Conservation (phyloP, 2,888 invertebrate species). For the Coelopa pilipes region DNA sequence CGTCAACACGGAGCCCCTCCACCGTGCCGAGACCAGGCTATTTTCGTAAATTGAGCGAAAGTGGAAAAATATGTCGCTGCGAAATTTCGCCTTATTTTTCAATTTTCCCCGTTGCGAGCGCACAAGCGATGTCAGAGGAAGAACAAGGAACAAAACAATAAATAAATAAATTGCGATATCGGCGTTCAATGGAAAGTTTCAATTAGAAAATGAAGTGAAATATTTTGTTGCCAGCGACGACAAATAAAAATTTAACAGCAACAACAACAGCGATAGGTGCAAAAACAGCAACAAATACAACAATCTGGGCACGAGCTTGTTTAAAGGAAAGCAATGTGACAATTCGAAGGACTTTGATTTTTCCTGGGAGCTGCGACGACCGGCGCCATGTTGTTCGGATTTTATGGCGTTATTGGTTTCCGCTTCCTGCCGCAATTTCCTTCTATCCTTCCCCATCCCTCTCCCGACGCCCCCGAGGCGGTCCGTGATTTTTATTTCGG, state of each 20-base stretch:
- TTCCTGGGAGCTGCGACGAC: not conserved
- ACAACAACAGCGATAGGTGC: too few species aligned
- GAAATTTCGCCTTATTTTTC: not conserved
- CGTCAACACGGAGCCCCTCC: not conserved
- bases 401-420: slow-evolving; percentile 11
- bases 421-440: slow-evolving; percentile 20
- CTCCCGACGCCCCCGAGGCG: not conserved
- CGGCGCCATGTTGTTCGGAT: slow-evolving; percentile 1
- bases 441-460: not conserved
- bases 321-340: not conserved
- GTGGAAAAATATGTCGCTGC: not conserved
- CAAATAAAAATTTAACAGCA: too few species aligned
- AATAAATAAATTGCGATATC: not conserved
- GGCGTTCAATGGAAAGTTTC: not conserved
- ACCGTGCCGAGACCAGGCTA: not conserved
- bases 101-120: too few species aligned
- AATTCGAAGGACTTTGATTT: not conserved
- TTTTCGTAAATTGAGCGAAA: slow-evolving; percentile 10
- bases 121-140: too few species aligned
- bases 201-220: slow-evolving; percentile 8
- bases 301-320: too few species aligned
- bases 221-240: not conserved
- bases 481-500: slow-evolving; percentile 13
- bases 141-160: too few species aligned
- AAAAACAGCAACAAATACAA: too few species aligned